These are phyloP conservation scores for Cottus gobio DNA, from an alignment of 2,113 vertebrate genomes.

Conservation along the genomic window DNA sequence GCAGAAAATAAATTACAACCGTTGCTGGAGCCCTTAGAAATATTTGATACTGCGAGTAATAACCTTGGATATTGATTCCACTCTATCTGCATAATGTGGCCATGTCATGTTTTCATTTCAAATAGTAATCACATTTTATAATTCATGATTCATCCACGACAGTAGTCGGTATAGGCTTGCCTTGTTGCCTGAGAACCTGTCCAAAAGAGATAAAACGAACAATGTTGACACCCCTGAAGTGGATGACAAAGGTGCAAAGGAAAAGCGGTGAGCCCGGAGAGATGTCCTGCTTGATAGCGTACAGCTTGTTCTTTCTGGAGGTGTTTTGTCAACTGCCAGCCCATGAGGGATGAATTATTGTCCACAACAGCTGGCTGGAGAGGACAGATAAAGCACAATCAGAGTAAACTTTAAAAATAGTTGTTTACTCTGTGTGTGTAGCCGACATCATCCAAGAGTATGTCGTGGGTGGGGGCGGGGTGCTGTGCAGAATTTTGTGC, in stretches of 20 bases:
- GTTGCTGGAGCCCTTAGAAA: not conserved
- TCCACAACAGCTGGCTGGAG: constrained; percentile 17
- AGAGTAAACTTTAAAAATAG: constrained; percentile 1
- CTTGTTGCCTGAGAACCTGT: not conserved
- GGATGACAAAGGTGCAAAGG: constrained; percentile 1
- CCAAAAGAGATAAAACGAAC: not conserved
- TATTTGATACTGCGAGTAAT: not conserved
- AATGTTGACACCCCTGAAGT: not conserved
- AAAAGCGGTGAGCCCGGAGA: not conserved
- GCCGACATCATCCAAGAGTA: not conserved
- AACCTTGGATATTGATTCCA: not conserved
- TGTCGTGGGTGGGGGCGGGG: not conserved
- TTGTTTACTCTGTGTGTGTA: constrained; percentile 27
- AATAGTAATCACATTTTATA: not conserved
- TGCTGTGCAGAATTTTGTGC: not conserved
- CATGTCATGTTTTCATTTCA: not conserved
- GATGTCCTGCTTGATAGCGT: not conserved
- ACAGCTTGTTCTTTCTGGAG: not conserved
- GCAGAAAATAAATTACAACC: not conserved
- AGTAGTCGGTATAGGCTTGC: not conserved
- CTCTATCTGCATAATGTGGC: not conserved
- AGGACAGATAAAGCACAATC: constrained; percentile 33
- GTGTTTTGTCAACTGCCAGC: constrained; percentile 28
- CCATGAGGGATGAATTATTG: constrained; percentile 26
- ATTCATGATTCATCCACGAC: not conserved